Conservation (phyloP, 2,888 invertebrate genomes). For the Drosophila planitibia region DNA sequence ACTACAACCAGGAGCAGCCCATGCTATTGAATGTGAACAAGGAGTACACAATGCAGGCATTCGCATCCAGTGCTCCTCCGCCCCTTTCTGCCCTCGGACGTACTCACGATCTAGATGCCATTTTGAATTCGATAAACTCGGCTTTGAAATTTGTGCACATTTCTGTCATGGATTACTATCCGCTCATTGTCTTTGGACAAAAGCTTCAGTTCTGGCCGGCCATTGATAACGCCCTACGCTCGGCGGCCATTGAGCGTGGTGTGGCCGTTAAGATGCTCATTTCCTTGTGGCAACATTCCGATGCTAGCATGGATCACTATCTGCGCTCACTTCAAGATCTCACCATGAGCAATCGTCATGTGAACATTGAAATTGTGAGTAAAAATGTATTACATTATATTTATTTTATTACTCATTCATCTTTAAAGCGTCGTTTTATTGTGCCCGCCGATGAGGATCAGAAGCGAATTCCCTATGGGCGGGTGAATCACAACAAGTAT, state of each 20-base stretch:
- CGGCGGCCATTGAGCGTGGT: conserved; percentile 93
- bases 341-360: conserved; percentile 83
- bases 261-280: conserved; percentile 93
- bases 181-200: conserved; percentile 90
- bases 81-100: conserved; percentile 92
- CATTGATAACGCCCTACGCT: conserved; percentile 95
- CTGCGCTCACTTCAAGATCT: conserved; percentile 91
- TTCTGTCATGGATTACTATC: conserved; percentile 98
- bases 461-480: conserved; percentile 92
- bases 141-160: conserved; percentile 96
- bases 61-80: conserved; percentile 94
- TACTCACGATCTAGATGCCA: conserved; percentile 93
- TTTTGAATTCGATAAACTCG: conserved; percentile 91
- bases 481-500: conserved; percentile 99
- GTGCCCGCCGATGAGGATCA: conserved; percentile 93
- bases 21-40: conserved; percentile 88
- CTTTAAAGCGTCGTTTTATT: conserved; percentile 88
- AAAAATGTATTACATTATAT: neutral
- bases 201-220: conserved; percentile 94
- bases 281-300: conserved; percentile 95
- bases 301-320: conserved; percentile 91
- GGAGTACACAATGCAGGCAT: conserved; percentile 87
- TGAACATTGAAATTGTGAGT: conserved; percentile 92
- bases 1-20: conserved; percentile 90
- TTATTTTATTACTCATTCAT: neutral